Percentiles rank a stretch among this genome's conserved stretches.
Conservation (phyloP, 92 coral and sea anemone species). For the Nematostella vectensis region DNA sequence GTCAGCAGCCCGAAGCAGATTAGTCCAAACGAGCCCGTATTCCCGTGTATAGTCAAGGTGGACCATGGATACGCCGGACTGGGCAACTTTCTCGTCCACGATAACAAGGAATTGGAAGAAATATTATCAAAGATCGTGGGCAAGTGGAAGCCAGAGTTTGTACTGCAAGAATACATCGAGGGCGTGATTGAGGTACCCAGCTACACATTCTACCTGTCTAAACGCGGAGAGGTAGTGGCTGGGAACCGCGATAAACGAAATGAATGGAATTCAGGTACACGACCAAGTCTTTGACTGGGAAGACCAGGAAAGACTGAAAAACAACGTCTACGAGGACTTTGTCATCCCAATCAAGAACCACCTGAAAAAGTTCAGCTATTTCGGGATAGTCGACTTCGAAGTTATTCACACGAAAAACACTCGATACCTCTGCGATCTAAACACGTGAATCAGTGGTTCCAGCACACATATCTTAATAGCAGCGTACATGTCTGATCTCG, state of each 20-base stretch:
- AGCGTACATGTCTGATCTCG: conserved; percentile 26
- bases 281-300: conserved; percentile 30
- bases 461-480: conserved; percentile 30
- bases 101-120: conserved; percentile 20
- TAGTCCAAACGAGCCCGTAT: conserved; percentile 3
- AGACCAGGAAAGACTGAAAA: conserved; percentile 16
- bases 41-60: conserved; percentile 13
- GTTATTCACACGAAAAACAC: conserved; percentile 17
- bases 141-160: conserved; percentile 20
- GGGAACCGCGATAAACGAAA: conserved; percentile 18
- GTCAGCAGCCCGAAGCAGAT: too few relatives aligned
- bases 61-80: conserved; percentile 14
- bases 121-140: conserved; percentile 6
- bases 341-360: conserved; percentile 22
- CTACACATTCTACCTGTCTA: conserved; percentile 28
- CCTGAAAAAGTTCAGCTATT: conserved; percentile 24
- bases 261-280: conserved; percentile 14
- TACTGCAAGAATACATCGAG: conserved; percentile 24
- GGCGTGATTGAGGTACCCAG: conserved; percentile 22
- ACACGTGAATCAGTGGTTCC: conserved; percentile 39
- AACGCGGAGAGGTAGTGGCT: conserved; percentile 33
- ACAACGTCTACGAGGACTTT: conserved; percentile 29
- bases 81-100: conserved; percentile 18
- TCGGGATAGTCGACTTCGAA: conserved; percentile 39
- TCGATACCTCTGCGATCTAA: conserved; percentile 25